Evolutionary conservation across 2,113 vertebrate genomes (phyloP).

Genomic region (Pholis gunnellus): DNA sequence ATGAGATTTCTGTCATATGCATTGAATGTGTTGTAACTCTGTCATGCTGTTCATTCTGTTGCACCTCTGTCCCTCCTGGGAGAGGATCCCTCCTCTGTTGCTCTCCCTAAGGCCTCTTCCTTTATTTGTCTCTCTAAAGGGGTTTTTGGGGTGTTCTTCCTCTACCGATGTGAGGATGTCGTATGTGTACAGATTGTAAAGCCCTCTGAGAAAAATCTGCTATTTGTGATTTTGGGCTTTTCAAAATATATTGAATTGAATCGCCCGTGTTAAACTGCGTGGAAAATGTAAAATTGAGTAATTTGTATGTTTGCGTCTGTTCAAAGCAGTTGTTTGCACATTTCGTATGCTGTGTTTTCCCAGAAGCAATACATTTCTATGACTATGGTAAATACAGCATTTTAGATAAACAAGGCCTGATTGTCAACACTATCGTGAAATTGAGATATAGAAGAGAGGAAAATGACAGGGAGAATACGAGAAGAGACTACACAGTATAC

Average conservation of each 20-base stretch:
- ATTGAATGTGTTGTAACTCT: too few species aligned
- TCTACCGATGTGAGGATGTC: too few species aligned
- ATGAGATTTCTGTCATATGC: not conserved
- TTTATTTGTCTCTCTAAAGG: too few species aligned
- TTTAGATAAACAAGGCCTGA: not conserved
- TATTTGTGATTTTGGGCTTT: too few species aligned
- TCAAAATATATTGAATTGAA: too few species aligned
- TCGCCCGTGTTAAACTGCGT: not conserved
- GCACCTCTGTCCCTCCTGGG: too few species aligned
- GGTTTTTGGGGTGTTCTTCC: too few species aligned
- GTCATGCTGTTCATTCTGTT: too few species aligned
- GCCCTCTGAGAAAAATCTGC: too few species aligned
- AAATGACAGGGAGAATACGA: not conserved
- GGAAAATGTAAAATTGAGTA: not conserved
- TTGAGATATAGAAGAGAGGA: not conserved
- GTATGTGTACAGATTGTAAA: too few species aligned
- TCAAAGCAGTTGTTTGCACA: not conserved
- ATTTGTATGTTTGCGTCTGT: not conserved
- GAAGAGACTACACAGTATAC: not conserved
- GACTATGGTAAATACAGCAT: not conserved
- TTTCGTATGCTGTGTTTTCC: not conserved
- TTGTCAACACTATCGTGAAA: conserved; percentile 13
- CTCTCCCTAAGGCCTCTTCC: too few species aligned
- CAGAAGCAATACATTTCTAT: not conserved
- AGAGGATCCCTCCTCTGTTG: too few species aligned